Base-by-base conservation (phyloP, 2,888 invertebrate species). In the Acronicta leporina region DNA sequence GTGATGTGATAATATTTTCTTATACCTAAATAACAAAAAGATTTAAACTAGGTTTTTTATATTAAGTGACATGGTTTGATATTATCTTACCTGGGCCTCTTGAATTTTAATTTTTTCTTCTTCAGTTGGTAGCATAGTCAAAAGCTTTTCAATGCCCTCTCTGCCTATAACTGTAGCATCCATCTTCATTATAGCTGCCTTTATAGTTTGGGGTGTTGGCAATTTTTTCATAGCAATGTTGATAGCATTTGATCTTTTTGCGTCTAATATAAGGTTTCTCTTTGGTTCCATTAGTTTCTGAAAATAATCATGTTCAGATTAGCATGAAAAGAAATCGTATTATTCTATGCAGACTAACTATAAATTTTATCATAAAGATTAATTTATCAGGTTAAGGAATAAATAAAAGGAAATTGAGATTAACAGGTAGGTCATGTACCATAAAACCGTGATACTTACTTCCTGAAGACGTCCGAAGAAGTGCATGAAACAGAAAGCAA, bases 151-250 rank as follows among this genome's bases (percentile, higher is more conserved):
- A 75, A 99, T 99, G 27, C 99, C 99, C 92, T 99, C 99, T 78
- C 99, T 96, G 78, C 99, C 99, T 92, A 99, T 98, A 47, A 99
- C 98, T 0, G 99, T 98, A 1, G 98, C 98, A 88, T 99, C 99
- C 99, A 99, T 99, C 94, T 99, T 99, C 89, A 99, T 95, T 69
- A 99, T 98, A 27, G 99, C 99, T n/a, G 99, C 98, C 88, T 99
- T 99, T 71, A 99, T 99, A 8, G 99, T 98, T 72, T 99, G 96
- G 0, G 99, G 98, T 0, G 99, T 99, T 2, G 99, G 99, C 71
- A 99, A 94, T 88, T 99, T 99, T 20, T 99, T 99, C 97, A 99
- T 98, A 14, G 99, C 99, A 81, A 99, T 99, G 89, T 99, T 99
- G 79, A 99, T 99, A 43, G 99, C 99, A 90, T 99, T 99, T 8